Conservation (phyloP, 2,113 vertebrate genomes). For the Meles meles region DNA sequence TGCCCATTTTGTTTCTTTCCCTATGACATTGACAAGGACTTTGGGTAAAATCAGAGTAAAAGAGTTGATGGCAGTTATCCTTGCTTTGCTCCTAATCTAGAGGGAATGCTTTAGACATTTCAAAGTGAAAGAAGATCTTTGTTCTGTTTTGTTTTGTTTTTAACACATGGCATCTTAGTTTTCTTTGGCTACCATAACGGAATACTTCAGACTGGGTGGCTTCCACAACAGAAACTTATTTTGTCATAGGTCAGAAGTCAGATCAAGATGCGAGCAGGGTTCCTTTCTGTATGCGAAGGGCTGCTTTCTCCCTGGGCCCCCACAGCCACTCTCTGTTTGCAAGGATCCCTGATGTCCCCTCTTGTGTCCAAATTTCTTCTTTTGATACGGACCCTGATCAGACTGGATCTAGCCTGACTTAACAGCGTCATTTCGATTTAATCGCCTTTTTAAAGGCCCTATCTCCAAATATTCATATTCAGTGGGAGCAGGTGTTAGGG, state of each 20-base stretch:
- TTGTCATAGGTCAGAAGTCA: background rate
- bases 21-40: background rate
- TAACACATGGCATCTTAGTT: background rate
- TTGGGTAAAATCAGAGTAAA: background rate
- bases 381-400: background rate
- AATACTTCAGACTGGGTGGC: background rate
- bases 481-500: background rate
- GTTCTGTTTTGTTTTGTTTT: background rate
- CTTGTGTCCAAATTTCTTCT: background rate
- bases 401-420: background rate
- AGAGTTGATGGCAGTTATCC: background rate
- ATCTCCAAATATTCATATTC: background rate
- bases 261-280: background rate
- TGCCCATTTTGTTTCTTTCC: background rate
- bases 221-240: background rate
- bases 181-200: background rate
- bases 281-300: background rate
- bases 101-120: background rate
- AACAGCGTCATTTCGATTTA: background rate
- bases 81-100: background rate
- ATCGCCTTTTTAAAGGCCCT: background rate
- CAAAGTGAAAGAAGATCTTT: background rate
- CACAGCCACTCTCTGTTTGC: background rate
- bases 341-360: background rate
- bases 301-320: background rate